A percentile compares a stretch with the other conserved stretches of the same genome.
Evolutionary conservation across 2,888 invertebrate genomes (phyloP).

Genomic region (Yponomeuta evonymella): DNA sequence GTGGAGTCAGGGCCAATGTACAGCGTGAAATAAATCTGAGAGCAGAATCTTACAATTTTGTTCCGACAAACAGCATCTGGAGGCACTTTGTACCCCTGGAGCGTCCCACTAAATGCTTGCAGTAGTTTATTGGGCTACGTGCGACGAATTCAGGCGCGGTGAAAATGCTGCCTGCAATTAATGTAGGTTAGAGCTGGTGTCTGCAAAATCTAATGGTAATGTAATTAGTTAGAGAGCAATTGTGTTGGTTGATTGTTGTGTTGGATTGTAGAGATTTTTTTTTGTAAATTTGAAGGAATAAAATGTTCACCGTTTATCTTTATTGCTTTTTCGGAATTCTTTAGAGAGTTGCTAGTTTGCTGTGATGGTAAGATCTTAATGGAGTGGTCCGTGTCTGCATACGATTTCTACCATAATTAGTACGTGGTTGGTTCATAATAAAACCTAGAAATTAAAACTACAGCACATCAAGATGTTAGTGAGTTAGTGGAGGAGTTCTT

Average conservation of each 20-base stretch:
- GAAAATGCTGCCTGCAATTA: constrained; percentile 37
- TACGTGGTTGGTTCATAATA: no score
- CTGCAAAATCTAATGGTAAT: constrained; percentile 61
- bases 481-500: no score
- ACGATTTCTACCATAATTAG: no score
- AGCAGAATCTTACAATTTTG: constrained; percentile 37
- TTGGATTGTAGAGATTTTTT: background rate
- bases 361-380: no score
- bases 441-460: no score
- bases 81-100: constrained; percentile 34
- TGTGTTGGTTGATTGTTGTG: no score
- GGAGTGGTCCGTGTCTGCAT: no score
- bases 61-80: constrained; percentile 38
- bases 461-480: no score
- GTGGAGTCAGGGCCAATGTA: constrained; percentile 26
- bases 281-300: background rate
- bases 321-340: no score
- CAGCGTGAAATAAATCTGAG: constrained; percentile 39
- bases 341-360: no score
- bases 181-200: constrained; percentile 22
- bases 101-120: constrained; percentile 53
- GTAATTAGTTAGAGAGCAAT: constrained; percentile 40
- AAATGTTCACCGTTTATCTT: no score
- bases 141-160: constrained; percentile 48
- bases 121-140: constrained; percentile 65